A percentile compares a stretch with the other conserved stretches of the same genome.
Conservation (phyloP, 2,888 invertebrate genomes). For the Nephrotoma flavescens region DNA sequence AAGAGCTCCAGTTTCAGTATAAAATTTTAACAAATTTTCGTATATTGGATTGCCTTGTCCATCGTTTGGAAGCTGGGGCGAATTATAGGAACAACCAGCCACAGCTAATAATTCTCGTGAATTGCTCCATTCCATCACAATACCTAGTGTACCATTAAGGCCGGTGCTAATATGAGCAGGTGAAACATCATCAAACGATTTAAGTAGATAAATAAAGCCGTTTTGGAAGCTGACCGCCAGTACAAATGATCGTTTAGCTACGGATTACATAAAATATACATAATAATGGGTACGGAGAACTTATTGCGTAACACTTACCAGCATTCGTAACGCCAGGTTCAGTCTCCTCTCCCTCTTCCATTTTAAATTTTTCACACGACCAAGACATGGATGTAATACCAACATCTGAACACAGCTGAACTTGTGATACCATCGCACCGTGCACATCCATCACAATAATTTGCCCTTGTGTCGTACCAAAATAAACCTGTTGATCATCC, state of each 20-base stretch:
- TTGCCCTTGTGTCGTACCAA: slow-evolving; percentile 89
- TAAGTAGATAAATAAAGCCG: slow-evolving; percentile 78
- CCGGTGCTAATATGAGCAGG: slow-evolving; percentile 75
- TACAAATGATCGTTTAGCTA: slow-evolving; percentile 52
- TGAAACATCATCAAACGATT: slow-evolving; percentile 86
- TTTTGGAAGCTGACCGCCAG: slow-evolving; percentile 78
- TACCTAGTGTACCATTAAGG: slow-evolving; percentile 55
- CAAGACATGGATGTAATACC: slow-evolving; percentile 87
- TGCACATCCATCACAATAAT: slow-evolving; percentile 95
- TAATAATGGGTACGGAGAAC: not conserved
- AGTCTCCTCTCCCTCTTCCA: slow-evolving; percentile 82
- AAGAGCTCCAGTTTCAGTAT: slow-evolving; percentile 69
- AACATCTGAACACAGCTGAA: slow-evolving; percentile 67
- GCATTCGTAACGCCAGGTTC: slow-evolving; percentile 41
- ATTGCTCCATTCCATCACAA: slow-evolving; percentile 94
- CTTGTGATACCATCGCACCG: slow-evolving; percentile 87
- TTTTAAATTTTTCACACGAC: slow-evolving; percentile 96
- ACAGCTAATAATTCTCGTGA: slow-evolving; percentile 84
- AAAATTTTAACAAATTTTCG: slow-evolving; percentile 79
- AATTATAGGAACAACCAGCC: slow-evolving; percentile 51
- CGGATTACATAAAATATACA: slow-evolving; percentile 14
- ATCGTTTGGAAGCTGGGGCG: slow-evolving; percentile 20
- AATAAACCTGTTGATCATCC: slow-evolving; percentile 92
- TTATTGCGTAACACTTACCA: slow-evolving; percentile 15
- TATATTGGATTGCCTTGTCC: slow-evolving; percentile 38